Base-by-base conservation (phyloP, 2,888 invertebrate species). In the Harmothoe impar region DNA sequence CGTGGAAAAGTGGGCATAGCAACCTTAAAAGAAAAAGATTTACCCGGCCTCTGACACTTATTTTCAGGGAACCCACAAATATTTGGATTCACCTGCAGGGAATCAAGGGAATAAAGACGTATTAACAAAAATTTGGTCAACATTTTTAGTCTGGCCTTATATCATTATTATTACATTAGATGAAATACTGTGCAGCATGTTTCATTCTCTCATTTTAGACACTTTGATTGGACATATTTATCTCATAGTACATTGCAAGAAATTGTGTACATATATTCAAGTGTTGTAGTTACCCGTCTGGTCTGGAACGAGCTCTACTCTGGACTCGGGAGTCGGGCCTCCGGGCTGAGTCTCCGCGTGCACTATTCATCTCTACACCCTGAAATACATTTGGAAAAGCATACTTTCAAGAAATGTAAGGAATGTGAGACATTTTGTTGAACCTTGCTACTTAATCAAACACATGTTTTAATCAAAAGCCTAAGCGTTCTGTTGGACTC, bases 241-340 rank as follows among this genome's bases (percentile, higher is more conserved):
- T n/a, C n/a, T n/a, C n/a, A n/a, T n/a, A n/a, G n/a, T n/a, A n/a
- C n/a, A n/a, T n/a, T n/a, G n/a, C n/a, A n/a, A n/a, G n/a, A n/a
- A n/a, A 1, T 15, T 84, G 10, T 33, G 17, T 84, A 20, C 15
- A n/a, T 33, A 35, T 84, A 33, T n/a, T 43, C 10, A 84, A 23
- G n/a, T 84, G 17, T 25, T 0, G 3, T 7, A 43, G 35, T 84
- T 84, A 84, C 84, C 84, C 84, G 5, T 84, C 84, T 10, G 84
- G 84, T 20, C 84, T 84, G 12, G 84, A 84, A 3, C 84, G 25
- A 12, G 84, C n/a, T 29, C 84, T 1, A 35, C 43, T 51, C 5
- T 23, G 35, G 17, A 25, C 33, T 51, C 43, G 20, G 3, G 84
- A 23, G 25, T 35, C 84, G 1, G 84, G 35, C 29, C 72, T 23